Percentiles rank a stretch among this genome's conserved stretches.
Conservation (phyloP, 2,113 vertebrate genomes). For the Cochlearius cochlearius region DNA sequence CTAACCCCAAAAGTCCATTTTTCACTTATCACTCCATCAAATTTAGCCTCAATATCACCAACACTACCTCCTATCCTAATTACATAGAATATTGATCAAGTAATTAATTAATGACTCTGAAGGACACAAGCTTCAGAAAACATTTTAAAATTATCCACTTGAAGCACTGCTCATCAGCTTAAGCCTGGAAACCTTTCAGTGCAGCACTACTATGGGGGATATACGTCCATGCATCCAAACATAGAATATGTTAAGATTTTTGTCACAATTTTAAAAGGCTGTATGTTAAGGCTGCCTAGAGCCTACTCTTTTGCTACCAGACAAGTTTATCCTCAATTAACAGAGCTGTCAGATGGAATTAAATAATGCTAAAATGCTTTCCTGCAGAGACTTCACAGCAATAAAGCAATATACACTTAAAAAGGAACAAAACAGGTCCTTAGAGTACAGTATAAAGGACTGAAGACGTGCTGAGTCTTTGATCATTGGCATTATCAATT, state of each 20-base stretch:
- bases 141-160: neutral
- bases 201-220: neutral
- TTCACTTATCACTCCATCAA: neutral
- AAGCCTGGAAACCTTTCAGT: neutral
- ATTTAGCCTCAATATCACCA: neutral
- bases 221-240: neutral
- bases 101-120: neutral
- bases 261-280: neutral
- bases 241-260: neutral
- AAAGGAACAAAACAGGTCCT: neutral
- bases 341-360: neutral
- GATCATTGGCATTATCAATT: neutral
- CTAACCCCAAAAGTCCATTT: neutral
- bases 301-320: neutral
- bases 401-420: neutral
- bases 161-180: neutral
- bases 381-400: neutral
- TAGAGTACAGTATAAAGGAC: neutral
- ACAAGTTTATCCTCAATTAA: neutral
- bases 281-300: neutral
- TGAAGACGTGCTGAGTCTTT: neutral
- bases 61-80: neutral
- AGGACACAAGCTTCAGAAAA: neutral
- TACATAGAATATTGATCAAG: neutral
- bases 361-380: neutral